Percentiles rank a stretch among this genome's conserved stretches.
Evolutionary conservation across 1,140 invertebrate genomes (phyloP).

Genomic region (Saxidomus purpurata): DNA sequence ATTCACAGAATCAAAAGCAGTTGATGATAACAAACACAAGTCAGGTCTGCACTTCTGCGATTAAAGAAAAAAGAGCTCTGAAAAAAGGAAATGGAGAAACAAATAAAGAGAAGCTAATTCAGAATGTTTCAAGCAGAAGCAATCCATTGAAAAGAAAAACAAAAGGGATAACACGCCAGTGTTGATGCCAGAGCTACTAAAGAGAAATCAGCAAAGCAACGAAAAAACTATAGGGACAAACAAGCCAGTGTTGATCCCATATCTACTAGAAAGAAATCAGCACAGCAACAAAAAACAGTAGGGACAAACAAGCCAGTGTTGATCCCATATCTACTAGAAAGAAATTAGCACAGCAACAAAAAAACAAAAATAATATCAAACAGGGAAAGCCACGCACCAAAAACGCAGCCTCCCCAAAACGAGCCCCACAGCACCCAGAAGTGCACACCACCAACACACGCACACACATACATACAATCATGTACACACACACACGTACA

Average conservation of each 20-base stretch:
- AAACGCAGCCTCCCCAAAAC: no score
- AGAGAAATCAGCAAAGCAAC: not conserved
- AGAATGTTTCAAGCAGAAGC: not conserved
- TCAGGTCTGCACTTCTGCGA: not conserved
- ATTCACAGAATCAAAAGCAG: conserved; percentile 25
- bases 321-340: not conserved
- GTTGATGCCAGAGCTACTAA: not conserved
- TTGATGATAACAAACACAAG: no score
- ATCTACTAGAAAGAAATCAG: not conserved
- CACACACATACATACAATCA: no score
- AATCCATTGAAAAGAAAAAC: not conserved
- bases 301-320: not conserved
- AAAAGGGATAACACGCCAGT: not conserved
- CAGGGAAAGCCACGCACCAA: no score
- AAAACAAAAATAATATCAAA: no score
- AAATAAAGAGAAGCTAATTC: not conserved
- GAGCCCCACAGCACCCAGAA: no score
- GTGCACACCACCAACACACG: no score
- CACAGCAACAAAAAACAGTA: not conserved
- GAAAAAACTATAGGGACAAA: conserved; percentile 26
- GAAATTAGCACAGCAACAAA: not conserved
- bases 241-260: not conserved
- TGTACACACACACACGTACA: no score
- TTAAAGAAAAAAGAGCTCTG: not conserved
- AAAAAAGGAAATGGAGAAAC: conserved; percentile 8